Conservation (phyloP, 2,888 invertebrate species). For the Xanthia icteritia region DNA sequence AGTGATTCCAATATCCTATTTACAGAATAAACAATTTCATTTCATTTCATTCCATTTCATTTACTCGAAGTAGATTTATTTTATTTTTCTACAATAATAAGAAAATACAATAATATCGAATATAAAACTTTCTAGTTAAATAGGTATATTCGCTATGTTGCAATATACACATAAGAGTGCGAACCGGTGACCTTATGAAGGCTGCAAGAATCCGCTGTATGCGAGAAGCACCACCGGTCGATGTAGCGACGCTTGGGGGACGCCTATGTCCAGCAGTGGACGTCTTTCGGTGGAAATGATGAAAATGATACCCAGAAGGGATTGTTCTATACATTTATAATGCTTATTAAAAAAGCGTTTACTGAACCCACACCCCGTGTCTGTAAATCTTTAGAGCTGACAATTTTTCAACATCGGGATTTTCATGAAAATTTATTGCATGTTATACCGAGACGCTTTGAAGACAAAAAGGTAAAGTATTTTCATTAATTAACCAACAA, state of each 20-base stretch:
- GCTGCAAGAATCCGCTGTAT: not conserved
- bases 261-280: not conserved
- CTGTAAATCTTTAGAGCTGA: not conserved
- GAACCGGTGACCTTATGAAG: not conserved
- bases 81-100: not conserved
- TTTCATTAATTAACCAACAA: slow-evolving; percentile 52
- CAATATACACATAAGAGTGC: not conserved
- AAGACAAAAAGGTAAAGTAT: slow-evolving; percentile 43
- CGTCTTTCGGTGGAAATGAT: not conserved
- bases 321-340: not conserved
- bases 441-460: slow-evolving; percentile 1
- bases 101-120: no score
- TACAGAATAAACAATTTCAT: no score
- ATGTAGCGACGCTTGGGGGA: not conserved
- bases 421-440: slow-evolving; percentile 35
- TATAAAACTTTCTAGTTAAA: not conserved
- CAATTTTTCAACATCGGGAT: slow-evolving; percentile 18
- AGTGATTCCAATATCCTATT: no score
- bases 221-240: not conserved
- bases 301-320: not conserved
- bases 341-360: not conserved
- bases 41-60: no score
- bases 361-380: not conserved
- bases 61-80: not conserved
- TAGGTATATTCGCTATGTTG: not conserved